These are phyloP conservation scores for Clarias magur DNA, from an alignment of 2,113 vertebrate species.

Conservation along the genomic window DNA sequence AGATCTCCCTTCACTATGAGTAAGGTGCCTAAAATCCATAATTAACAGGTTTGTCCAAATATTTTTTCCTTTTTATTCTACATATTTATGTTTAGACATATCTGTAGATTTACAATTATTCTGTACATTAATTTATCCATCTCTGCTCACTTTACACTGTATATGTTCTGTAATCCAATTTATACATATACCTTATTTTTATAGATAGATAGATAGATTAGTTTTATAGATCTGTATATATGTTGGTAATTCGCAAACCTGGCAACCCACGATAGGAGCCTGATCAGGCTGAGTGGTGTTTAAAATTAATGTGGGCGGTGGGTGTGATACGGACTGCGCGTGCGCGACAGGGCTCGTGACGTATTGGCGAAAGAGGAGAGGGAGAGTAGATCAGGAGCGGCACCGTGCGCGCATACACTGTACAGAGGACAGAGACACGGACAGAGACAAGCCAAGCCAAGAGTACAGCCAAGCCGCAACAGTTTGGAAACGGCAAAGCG, in stretches of 20 bases:
- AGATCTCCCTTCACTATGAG: too few relatives aligned
- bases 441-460: slow-evolving; percentile 28
- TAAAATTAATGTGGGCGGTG: slow-evolving; percentile 36
- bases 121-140: too few relatives aligned
- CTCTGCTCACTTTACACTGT: too few relatives aligned
- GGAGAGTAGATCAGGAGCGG: slow-evolving; percentile 63
- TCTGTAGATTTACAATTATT: too few relatives aligned
- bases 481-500: slow-evolving; percentile 7
- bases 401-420: background rate
- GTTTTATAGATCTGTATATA: too few relatives aligned
- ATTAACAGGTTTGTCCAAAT: too few relatives aligned
- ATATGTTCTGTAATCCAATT: too few relatives aligned
- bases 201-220: too few relatives aligned
- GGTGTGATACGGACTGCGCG: slow-evolving; percentile 62
- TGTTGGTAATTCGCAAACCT: background rate
- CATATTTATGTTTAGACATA: too few relatives aligned
- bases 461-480: background rate
- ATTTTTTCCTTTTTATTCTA: too few relatives aligned
- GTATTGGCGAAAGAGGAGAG: slow-evolving; percentile 62
- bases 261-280: background rate
- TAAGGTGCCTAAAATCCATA: too few relatives aligned
- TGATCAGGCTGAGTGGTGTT: background rate
- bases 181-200: too few relatives aligned
- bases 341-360: slow-evolving; percentile 67
- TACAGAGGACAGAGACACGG: slow-evolving; percentile 51